phyloP scores from a whole-genome alignment of 2,797 vertebrate genomes.

The Tenualosa thibaudeaui region DNA sequence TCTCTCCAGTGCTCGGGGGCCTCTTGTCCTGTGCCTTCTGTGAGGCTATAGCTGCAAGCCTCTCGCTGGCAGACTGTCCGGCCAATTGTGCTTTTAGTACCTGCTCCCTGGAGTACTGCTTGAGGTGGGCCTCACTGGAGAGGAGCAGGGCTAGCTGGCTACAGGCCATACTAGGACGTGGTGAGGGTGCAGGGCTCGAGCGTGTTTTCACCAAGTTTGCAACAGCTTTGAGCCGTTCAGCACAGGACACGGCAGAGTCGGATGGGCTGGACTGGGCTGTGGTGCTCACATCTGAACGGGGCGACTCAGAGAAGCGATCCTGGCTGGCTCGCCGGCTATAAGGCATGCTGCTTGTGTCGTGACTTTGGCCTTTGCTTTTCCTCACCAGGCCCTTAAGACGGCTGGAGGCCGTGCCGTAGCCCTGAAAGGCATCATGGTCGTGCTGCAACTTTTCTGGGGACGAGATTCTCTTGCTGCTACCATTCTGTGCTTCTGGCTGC shows the following conservation, averaged over 20 bases:
- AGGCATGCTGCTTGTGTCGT: conserved; percentile 75
- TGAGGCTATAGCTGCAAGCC: conserved; percentile 94
- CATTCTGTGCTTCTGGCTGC: conserved; percentile 70
- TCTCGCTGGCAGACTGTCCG: conserved; percentile 91
- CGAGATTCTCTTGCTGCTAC: conserved; percentile 71
- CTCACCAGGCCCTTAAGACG: conserved; percentile 93
- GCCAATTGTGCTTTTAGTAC: conserved; percentile 94
- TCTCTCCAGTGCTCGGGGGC: conserved; percentile 78
- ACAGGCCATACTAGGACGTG: conserved; percentile 95
- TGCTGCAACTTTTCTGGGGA: conserved; percentile 53
- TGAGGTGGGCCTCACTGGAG: conserved; percentile 96
- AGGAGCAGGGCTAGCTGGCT: conserved; percentile 96
- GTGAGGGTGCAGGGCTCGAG: conserved; percentile 91
- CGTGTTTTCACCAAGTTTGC: conserved; percentile 95
- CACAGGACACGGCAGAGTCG: conserved; percentile 89
- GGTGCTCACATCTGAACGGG: conserved; percentile 78
- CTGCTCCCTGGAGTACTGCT: conserved; percentile 97
- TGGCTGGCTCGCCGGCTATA: conserved; percentile 79
- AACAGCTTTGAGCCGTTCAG: conserved; percentile 92
- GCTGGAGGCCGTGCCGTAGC: conserved; percentile 91
- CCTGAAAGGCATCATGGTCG: conserved; percentile 85
- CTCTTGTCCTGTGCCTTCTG: conserved; percentile 80
- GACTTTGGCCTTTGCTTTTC: conserved; percentile 91
- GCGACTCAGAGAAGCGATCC: conserved; percentile 85
- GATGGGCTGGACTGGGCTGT: conserved; percentile 71